Evolutionary conservation across 1,140 invertebrate genomes (phyloP), one percentile per base, ranked within the genome.

Genomic region (Nylanderia fulva): DNA sequence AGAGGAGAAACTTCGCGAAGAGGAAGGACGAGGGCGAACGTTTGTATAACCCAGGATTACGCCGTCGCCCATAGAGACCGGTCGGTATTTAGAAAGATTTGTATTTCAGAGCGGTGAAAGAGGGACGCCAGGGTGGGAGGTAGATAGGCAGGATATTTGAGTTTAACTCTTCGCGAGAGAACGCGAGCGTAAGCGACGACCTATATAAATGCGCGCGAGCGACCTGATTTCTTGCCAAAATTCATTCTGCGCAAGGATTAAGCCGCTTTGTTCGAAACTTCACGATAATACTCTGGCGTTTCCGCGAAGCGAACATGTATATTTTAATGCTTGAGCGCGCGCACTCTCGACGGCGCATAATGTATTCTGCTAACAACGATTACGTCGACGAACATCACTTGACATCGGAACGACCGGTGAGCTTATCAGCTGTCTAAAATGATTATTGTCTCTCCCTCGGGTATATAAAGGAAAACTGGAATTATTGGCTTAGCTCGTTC

Each of bases 191-290:
- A 24, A 68, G 39, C 66, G 7, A 66, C 63, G 63, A 66, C 63
- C 63, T 66, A 48, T 6, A 68, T 48, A 48, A 69, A 11, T 24
- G 52, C 52, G n/a, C n/a, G 6, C 75, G 60, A 39, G 58, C 75
- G 60, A 82, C 77, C 77, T 82, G 77, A 82, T 82, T 82, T 82
- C 77, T 82, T 72, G 77, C 66, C 77, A 82, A 82, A 82, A 82
- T 82, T 82, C 77, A 82, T 82, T 72, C 77, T 27, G 48, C 39
- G 77, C 52, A 72, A 71, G 77, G 77, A 82, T 82, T 72, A 82
- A 82, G 66, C 66, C 66, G 77, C 77, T 82, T 72, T 82, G 77
- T 82, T 82, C 36, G 66, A 82, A 82, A 82, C 77, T 82, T 82
- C 9, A 82, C 52, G 52, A 82, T 82, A 82, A 82, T 82, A 72